A percentile compares a stretch with the other conserved stretches of the same genome.
phyloP scores from a whole-genome alignment of 1,140 invertebrate genomes.

The Calephelis virginiensis region DNA sequence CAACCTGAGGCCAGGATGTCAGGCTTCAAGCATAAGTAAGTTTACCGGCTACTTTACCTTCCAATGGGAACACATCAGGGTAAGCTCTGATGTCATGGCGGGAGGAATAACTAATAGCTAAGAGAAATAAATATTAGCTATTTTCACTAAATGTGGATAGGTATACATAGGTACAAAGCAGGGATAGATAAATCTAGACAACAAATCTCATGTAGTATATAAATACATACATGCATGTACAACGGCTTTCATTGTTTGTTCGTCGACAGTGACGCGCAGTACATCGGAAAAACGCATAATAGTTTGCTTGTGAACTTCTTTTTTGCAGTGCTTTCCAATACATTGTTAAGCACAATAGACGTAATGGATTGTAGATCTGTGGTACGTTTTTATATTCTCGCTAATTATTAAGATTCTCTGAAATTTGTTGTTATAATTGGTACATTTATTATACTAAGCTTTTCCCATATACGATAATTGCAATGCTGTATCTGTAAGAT shows the following conservation, averaged over 20 bases:
- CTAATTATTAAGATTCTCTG: conserved; percentile 20
- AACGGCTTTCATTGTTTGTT: conserved; percentile 34
- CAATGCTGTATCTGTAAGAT: too few species aligned
- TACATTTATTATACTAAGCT: not conserved
- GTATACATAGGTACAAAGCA: not conserved
- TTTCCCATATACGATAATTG: not conserved
- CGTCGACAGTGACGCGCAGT: conserved; percentile 26
- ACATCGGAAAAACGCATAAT: conserved; percentile 21
- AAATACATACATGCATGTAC: conserved; percentile 35
- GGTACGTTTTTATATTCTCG: conserved; percentile 49
- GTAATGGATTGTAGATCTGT: conserved; percentile 58
- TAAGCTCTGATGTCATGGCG: too few species aligned
- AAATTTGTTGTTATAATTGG: conserved; percentile 1
- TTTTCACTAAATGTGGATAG: too few species aligned
- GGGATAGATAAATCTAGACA: conserved; percentile 19
- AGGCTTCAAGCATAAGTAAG: too few species aligned
- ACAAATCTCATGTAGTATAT: conserved; percentile 40
- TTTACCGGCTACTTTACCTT: too few species aligned
- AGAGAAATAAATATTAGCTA: too few species aligned
- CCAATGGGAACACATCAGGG: too few species aligned
- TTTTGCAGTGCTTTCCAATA: conserved; percentile 51
- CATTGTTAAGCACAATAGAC: conserved; percentile 52
- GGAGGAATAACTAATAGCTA: too few species aligned
- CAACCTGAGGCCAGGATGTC: too few species aligned
- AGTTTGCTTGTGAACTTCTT: conserved; percentile 14